Evolutionary conservation across 2,797 vertebrate species (phyloP).

Genomic region (Gobio occitaniae): DNA sequence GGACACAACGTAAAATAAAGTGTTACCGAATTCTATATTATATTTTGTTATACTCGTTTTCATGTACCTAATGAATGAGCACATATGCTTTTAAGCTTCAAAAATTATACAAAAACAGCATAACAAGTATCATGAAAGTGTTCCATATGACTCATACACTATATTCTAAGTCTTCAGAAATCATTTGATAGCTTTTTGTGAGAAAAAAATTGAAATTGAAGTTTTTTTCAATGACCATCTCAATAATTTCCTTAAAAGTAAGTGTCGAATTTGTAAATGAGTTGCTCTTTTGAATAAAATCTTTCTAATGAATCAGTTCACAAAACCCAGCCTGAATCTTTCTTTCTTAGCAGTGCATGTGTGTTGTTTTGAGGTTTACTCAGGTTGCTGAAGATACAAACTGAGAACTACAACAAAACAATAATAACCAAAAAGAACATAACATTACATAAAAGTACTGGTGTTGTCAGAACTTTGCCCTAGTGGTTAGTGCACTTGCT

Average conservation of each 20-base stretch:
- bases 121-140: neutral
- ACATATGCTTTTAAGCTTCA: neutral
- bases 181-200: neutral
- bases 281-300: too few relatives aligned
- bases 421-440: neutral
- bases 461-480: neutral
- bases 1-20: too few relatives aligned
- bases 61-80: neutral
- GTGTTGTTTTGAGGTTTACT: too few relatives aligned
- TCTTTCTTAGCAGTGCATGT: too few relatives aligned
- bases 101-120: neutral
- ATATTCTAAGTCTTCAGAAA: neutral
- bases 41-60: neutral
- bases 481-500: neutral
- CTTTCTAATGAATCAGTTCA: too few relatives aligned
- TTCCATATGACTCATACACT: neutral
- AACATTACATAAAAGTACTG: neutral
- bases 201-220: neutral
- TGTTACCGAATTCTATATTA: neutral
- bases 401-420: neutral
- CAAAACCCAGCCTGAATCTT: too few relatives aligned
- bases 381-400: neutral
- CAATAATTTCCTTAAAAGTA: neutral
- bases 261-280: neutral
- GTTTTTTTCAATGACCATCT: neutral